Conservation (phyloP, 2,888 invertebrate species). For the Pyrgus malvae region DNA sequence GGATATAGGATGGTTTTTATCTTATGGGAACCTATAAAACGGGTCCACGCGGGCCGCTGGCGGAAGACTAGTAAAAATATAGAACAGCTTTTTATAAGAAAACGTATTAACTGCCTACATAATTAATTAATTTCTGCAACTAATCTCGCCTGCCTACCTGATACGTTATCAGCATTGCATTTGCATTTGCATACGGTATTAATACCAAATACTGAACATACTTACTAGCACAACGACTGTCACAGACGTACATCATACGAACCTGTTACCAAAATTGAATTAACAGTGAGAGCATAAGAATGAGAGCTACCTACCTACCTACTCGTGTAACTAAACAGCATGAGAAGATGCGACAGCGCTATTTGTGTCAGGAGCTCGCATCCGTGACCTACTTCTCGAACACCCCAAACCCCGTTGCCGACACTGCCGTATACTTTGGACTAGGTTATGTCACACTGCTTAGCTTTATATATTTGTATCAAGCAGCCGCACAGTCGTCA, state of each 20-base stretch:
- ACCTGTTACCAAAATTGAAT: conserved; percentile 20
- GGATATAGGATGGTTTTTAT: too few species aligned
- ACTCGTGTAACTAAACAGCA: conserved; percentile 39
- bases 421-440: conserved; percentile 70
- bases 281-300: conserved; percentile 8
- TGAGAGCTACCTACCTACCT: conserved; percentile 1
- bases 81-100: too few species aligned
- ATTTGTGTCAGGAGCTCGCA: conserved; percentile 78
- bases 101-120: too few species aligned
- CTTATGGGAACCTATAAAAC: too few species aligned
- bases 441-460: conserved; percentile 59
- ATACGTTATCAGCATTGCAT: too few species aligned
- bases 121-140: too few species aligned
- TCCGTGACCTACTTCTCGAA: conserved; percentile 74
- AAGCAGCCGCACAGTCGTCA: conserved; percentile 7
- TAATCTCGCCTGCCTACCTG: too few species aligned
- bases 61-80: too few species aligned
- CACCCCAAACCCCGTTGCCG: conserved; percentile 53
- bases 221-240: background rate
- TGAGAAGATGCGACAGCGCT: conserved; percentile 70
- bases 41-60: too few species aligned
- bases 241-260: background rate
- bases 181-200: too few species aligned
- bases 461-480: conserved; percentile 20
- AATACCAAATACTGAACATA: background rate